Conservation (phyloP, 2,888 invertebrate genomes). For the Limnephilus marmoratus region DNA sequence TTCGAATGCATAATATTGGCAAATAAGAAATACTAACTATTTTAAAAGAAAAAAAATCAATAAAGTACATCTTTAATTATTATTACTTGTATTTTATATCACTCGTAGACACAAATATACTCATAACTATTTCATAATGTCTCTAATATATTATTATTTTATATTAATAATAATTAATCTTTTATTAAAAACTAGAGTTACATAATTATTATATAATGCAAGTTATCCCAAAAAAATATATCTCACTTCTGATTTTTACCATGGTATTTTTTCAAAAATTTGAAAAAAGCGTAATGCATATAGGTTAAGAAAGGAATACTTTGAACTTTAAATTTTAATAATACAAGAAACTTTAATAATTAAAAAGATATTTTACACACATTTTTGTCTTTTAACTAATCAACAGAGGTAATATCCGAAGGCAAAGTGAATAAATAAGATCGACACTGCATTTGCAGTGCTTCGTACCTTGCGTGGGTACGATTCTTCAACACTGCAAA, state of each 20-base stretch:
- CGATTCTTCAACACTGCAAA: too few species aligned
- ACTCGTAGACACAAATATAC: constrained; percentile 44
- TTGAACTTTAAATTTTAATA: not conserved
- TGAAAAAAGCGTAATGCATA: not conserved
- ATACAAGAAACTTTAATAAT: too few species aligned
- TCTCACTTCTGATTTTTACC: not conserved
- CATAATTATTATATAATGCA: not conserved
- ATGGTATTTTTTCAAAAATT: not conserved
- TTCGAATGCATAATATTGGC: constrained; percentile 11
- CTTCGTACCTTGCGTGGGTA: too few species aligned
- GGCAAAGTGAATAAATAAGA: too few species aligned
- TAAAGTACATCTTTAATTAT: not conserved
- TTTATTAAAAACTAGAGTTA: constrained; percentile 30
- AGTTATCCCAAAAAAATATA: not conserved
- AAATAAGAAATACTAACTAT: not conserved
- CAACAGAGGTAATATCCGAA: too few species aligned
- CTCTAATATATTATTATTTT: constrained; percentile 35
- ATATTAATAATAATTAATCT: constrained; percentile 19
- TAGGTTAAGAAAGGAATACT: not conserved
- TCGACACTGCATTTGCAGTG: too few species aligned
- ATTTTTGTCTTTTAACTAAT: too few species aligned
- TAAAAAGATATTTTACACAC: too few species aligned
- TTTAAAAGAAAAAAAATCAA: not conserved
- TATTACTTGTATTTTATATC: constrained; percentile 25
- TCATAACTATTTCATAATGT: not conserved